phyloP scores from a whole-genome alignment of 2,113 vertebrate species.

The Eupsittula cactorum region DNA sequence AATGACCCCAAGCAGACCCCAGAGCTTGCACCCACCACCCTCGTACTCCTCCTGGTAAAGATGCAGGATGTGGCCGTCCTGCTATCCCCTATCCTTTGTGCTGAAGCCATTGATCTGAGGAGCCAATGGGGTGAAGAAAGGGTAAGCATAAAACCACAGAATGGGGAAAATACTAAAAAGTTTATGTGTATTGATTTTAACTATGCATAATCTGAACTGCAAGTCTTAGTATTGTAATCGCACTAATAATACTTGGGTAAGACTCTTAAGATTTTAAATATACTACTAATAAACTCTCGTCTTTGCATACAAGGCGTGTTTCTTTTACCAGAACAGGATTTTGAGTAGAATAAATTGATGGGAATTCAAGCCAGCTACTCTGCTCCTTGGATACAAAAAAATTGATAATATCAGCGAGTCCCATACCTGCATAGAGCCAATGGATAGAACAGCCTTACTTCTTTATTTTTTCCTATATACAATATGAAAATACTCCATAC shows the following conservation, averaged over 20 bases:
- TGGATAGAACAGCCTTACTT: neutral
- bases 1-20: neutral
- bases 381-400: neutral
- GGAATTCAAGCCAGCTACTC: neutral
- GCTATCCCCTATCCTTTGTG: neutral
- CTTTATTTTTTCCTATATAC: neutral
- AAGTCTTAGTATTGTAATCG: neutral
- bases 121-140: neutral
- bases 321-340: neutral
- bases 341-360: neutral
- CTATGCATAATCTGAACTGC: neutral
- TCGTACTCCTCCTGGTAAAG: neutral
- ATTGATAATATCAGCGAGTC: neutral
- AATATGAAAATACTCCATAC: neutral
- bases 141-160: neutral
- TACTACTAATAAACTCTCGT: neutral
- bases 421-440: neutral
- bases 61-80: rapidly evolving
- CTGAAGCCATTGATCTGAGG: neutral
- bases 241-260: neutral
- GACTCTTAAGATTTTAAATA: neutral
- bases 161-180: neutral
- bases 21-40: neutral
- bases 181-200: neutral
- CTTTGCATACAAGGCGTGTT: neutral